phyloP scores from a whole-genome alignment of 92 coral and sea anemone species.

The Anthopleura xanthogrammica region DNA sequence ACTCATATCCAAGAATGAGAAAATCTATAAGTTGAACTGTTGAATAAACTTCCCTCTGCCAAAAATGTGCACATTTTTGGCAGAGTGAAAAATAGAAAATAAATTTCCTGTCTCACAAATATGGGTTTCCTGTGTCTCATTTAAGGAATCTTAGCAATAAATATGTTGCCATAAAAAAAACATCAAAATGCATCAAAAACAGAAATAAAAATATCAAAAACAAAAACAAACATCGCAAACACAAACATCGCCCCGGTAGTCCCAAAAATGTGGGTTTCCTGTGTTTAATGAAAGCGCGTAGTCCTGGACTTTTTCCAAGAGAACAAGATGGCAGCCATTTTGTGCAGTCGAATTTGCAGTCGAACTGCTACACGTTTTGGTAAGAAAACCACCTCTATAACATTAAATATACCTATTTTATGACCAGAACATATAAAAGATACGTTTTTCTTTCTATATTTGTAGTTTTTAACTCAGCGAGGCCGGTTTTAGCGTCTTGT shows the following conservation, averaged over 20 bases:
- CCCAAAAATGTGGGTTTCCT: conserved; percentile 26
- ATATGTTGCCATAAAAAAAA: neutral
- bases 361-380: conserved; percentile 57
- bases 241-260: neutral
- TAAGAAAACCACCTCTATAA: neutral
- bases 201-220: neutral
- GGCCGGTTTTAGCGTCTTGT: conserved; percentile 64
- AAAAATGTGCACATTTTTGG: too few relatives aligned
- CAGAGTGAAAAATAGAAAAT: too few relatives aligned
- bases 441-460: neutral
- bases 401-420: neutral
- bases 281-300: neutral
- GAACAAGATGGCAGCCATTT: conserved; percentile 77
- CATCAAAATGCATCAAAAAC: neutral
- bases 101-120: too few relatives aligned
- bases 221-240: neutral
- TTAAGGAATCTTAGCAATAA: too few relatives aligned
- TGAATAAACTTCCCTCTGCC: too few relatives aligned
- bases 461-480: conserved; percentile 29
- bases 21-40: too few relatives aligned
- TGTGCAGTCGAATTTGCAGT: conserved; percentile 61
- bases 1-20: too few relatives aligned
- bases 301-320: conserved; percentile 18
- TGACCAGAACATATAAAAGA: neutral
- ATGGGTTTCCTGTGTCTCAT: too few relatives aligned